Percentiles rank a stretch among this genome's conserved stretches.
phyloP scores from a whole-genome alignment of 2,113 vertebrate genomes.

The Entomyzon cyanotis region DNA sequence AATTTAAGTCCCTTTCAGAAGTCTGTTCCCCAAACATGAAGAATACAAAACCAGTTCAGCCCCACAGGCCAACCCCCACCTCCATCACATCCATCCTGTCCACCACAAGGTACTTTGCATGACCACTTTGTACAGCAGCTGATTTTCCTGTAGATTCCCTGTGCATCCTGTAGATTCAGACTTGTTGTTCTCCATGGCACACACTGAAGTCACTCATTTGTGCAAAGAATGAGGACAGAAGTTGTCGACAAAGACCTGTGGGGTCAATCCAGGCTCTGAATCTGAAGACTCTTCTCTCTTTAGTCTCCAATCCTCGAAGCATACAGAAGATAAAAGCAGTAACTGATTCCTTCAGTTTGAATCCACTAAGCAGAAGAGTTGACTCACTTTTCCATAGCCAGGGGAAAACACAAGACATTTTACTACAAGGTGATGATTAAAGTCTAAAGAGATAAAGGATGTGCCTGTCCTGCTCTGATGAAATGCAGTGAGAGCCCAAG shows the following conservation, averaged over 20 bases:
- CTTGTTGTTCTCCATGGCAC: neutral
- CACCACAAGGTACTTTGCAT: neutral
- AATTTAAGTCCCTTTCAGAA: neutral
- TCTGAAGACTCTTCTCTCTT: neutral
- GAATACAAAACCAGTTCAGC: neutral
- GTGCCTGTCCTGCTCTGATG: neutral
- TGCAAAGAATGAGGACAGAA: neutral
- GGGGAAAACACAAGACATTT: neutral
- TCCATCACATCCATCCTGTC: neutral
- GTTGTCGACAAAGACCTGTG: neutral
- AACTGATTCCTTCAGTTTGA: neutral
- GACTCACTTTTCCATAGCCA: neutral
- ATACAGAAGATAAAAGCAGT: neutral
- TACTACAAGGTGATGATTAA: neutral
- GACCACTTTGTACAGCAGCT: neutral
- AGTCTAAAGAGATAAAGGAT: neutral
- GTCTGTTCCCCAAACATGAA: neutral
- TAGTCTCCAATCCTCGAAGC: neutral
- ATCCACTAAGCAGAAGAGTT: neutral
- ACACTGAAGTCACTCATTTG: neutral
- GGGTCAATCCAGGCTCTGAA: neutral
- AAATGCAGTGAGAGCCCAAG: accelerated
- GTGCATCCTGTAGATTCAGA: neutral
- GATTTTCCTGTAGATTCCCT: neutral
- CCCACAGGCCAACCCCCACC: neutral